These are phyloP conservation scores for Peromyscus californicus DNA, from an alignment of 2,113 vertebrate species.

Conservation along the genomic window DNA sequence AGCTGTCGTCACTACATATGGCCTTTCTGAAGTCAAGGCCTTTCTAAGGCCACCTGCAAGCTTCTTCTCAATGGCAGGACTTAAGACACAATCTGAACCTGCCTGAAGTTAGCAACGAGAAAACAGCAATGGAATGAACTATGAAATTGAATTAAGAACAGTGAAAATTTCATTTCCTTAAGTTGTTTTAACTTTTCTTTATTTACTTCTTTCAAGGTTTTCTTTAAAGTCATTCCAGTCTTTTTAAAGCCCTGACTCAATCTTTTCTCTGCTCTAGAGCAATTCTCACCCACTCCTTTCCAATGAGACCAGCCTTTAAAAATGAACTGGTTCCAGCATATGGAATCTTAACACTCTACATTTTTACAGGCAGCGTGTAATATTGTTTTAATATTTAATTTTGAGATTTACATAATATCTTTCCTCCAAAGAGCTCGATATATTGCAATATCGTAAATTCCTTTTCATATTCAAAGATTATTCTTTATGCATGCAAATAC, in stretches of 20 bases:
- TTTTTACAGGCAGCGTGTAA: slow-evolving; percentile 79
- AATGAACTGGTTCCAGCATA: slow-evolving; percentile 78
- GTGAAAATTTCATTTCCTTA: slow-evolving; percentile 66
- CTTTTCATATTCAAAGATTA: slow-evolving; percentile 83
- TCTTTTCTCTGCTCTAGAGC: slow-evolving; percentile 56
- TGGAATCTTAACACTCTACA: slow-evolving; percentile 77
- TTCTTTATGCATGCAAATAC: slow-evolving; percentile 85
- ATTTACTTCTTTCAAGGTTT: slow-evolving; percentile 73
- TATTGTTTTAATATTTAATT: slow-evolving; percentile 87
- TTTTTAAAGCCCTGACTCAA: slow-evolving; percentile 72
- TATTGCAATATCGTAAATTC: slow-evolving; percentile 84
- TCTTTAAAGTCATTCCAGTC: slow-evolving; percentile 66
- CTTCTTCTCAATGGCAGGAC: slow-evolving; percentile 7
- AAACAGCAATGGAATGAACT: slow-evolving; percentile 60
- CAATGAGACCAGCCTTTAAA: slow-evolving; percentile 77
- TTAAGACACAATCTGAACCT: slow-evolving; percentile 62
- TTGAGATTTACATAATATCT: slow-evolving; percentile 86
- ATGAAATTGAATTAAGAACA: slow-evolving; percentile 69
- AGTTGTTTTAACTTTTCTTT: slow-evolving; percentile 44
- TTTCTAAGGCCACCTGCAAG: background rate
- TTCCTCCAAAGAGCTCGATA: slow-evolving; percentile 83
- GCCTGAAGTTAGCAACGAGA: slow-evolving; percentile 42
- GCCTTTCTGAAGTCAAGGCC: background rate
- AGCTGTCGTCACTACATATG: background rate
- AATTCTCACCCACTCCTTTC: slow-evolving; percentile 75